These are phyloP conservation scores for Limnothrissa miodon DNA, from an alignment of 2,113 vertebrate genomes.

Conservation along the genomic window DNA sequence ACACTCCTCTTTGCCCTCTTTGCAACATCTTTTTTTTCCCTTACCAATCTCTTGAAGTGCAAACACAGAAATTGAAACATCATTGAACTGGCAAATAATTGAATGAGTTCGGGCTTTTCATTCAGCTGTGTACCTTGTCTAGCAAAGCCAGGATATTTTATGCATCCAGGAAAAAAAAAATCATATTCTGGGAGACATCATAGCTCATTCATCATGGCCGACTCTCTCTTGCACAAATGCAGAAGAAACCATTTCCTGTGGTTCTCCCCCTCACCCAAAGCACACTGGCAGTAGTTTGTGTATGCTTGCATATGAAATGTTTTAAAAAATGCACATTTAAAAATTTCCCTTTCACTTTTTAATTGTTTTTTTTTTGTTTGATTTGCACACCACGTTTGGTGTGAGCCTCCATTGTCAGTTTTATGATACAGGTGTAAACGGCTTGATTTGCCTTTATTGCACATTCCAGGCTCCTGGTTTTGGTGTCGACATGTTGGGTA, in stretches of 20 bases:
- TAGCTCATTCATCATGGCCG: conserved; percentile 75
- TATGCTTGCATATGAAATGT: conserved; percentile 36
- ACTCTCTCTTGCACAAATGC: conserved; percentile 59
- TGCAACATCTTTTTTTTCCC: background rate
- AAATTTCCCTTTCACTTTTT: conserved; percentile 45
- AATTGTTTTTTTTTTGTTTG: background rate
- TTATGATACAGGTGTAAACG: conserved; percentile 71
- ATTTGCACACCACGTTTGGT: conserved; percentile 55
- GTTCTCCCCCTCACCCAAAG: conserved; percentile 60
- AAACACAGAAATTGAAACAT: conserved; percentile 70
- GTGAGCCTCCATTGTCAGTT: conserved; percentile 64
- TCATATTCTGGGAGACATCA: conserved; percentile 63
- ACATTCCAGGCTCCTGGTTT: conserved; percentile 35
- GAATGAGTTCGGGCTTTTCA: conserved; percentile 66
- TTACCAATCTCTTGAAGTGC: conserved; percentile 30
- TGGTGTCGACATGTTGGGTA: conserved; percentile 40
- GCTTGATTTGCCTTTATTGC: conserved; percentile 42
- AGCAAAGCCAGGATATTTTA: conserved; percentile 68
- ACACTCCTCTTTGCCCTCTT: conserved; percentile 15
- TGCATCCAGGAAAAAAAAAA: conserved; percentile 55
- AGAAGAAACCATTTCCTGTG: conserved; percentile 63
- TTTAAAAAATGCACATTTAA: conserved; percentile 45
- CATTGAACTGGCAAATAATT: conserved; percentile 73
- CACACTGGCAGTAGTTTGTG: conserved; percentile 60
- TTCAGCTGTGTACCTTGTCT: conserved; percentile 40